phyloP scores from a whole-genome alignment of 2,888 invertebrate genomes.

The Philonicus albiceps region DNA sequence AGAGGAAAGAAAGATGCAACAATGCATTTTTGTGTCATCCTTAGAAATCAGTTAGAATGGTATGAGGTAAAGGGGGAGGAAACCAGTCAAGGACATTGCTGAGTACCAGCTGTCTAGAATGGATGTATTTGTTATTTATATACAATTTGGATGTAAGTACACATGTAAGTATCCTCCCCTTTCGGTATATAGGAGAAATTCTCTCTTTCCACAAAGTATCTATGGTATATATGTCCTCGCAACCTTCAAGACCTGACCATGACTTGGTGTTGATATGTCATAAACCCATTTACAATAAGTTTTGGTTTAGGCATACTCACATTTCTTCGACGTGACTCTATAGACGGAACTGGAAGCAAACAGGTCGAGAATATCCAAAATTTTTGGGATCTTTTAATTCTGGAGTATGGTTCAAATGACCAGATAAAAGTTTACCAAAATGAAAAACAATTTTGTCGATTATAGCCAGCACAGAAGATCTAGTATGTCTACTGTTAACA shows the following conservation, averaged over 20 bases:
- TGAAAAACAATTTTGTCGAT: background rate
- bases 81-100: slow-evolving; percentile 36
- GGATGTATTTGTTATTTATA: slow-evolving; percentile 19
- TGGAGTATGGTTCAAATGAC: background rate
- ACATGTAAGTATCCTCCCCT: background rate
- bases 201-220: background rate
- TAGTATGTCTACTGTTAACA: background rate
- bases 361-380: background rate
- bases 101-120: slow-evolving; percentile 37
- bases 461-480: background rate
- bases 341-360: background rate
- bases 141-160: background rate
- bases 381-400: background rate
- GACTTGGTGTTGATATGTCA: slow-evolving; percentile 21
- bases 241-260: slow-evolving; percentile 36
- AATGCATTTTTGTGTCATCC: slow-evolving; percentile 33
- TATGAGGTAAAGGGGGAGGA: background rate
- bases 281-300: background rate
- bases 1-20: slow-evolving; percentile 24
- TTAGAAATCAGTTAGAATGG: background rate
- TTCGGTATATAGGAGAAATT: background rate
- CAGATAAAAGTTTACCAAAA: background rate
- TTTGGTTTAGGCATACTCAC: background rate
- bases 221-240: slow-evolving; percentile 12
- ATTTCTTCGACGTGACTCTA: slow-evolving; percentile 19